These are phyloP conservation scores for Phocides pigmalion DNA, from an alignment of 1,140 invertebrate genomes.

Conservation along the genomic window DNA sequence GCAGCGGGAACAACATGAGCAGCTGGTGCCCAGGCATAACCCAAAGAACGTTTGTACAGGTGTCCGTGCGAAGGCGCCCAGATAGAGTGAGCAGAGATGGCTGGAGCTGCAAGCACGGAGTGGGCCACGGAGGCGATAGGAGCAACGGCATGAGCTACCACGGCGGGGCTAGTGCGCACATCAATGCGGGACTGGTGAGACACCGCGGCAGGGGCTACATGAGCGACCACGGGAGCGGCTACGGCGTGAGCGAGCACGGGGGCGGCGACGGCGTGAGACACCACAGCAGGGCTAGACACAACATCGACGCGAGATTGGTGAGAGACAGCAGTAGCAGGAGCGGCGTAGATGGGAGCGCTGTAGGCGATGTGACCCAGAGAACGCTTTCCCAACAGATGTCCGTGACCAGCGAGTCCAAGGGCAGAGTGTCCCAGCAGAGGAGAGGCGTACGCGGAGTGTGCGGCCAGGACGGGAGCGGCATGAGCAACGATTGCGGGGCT, in stretches of 20 bases:
- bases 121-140: conserved; percentile 49
- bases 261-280: conserved; percentile 27
- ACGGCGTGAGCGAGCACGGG: conserved; percentile 41
- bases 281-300: conserved; percentile 62
- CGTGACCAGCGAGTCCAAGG: conserved; percentile 40
- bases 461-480: conserved; percentile 41
- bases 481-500: conserved; percentile 46
- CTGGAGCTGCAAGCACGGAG: conserved; percentile 47
- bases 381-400: conserved; percentile 57
- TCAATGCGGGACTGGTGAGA: conserved; percentile 61
- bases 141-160: conserved; percentile 43
- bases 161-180: conserved; percentile 45
- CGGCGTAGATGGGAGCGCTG: neutral
- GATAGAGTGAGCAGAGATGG: conserved; percentile 47
- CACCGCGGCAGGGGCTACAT: conserved; percentile 57
- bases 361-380: conserved; percentile 49
- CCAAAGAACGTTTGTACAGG: conserved; percentile 62
- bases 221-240: conserved; percentile 37
- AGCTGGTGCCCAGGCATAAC: conserved; percentile 40
- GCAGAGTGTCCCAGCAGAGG: conserved; percentile 35
- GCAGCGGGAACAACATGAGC: conserved; percentile 42
- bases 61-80: conserved; percentile 49
- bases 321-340: conserved; percentile 42
- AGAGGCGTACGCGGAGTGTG: conserved; percentile 45
- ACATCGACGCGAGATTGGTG: conserved; percentile 75